phyloP scores from a whole-genome alignment of 2,113 vertebrate species.

The Brienomyrus brachyistius region DNA sequence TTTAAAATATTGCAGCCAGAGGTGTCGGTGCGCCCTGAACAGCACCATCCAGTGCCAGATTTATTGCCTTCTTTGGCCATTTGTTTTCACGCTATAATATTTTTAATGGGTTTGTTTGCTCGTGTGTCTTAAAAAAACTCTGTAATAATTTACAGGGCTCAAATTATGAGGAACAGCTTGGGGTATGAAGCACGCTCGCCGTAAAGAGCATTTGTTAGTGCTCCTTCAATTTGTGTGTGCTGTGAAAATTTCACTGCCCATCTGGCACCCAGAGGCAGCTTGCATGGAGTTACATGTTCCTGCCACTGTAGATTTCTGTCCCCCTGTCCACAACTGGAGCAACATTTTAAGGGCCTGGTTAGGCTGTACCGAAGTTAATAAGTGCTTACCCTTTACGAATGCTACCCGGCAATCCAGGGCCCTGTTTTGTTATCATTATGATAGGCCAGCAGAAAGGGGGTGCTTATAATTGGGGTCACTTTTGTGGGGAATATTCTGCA shows the following conservation, averaged over 20 bases:
- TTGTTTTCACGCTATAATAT: background rate
- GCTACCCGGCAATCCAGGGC: background rate
- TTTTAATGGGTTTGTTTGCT: background rate
- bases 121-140: background rate
- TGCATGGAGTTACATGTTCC: background rate
- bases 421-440: background rate
- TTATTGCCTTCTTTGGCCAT: background rate
- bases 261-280: background rate
- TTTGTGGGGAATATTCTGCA: background rate
- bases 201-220: background rate
- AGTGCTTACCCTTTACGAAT: background rate
- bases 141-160: background rate
- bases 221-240: constrained; percentile 4
- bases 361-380: background rate
- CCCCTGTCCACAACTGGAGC: background rate
- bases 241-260: background rate
- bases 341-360: background rate
- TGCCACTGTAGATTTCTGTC: background rate
- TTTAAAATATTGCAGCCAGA: background rate
- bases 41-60: too few species aligned
- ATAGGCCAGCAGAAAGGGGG: background rate
- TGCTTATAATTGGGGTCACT: background rate
- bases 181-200: background rate
- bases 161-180: background rate
- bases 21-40: background rate